Base-by-base conservation (phyloP, 2,113 vertebrate species). In the Catharus minimus region DNA sequence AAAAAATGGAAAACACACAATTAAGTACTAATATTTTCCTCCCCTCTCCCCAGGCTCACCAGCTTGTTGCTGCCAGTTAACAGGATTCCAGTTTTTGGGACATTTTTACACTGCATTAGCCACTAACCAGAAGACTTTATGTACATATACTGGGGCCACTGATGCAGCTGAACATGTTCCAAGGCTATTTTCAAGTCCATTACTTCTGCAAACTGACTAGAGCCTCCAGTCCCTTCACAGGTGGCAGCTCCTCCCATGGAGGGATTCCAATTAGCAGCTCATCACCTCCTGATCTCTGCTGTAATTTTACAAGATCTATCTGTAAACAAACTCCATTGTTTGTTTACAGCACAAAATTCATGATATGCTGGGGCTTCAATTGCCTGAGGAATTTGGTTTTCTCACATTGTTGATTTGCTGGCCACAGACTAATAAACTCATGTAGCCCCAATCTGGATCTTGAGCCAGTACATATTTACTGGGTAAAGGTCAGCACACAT, bases 161-260 rank as follows among this genome's bases (percentile, higher is more conserved):
- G 61, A 60, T 82, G 49, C 24, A 84, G 26, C 77, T 92, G 91
- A 94, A 78, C 14, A 30, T 38, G 65, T 84, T 92, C 91, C 92
- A 93, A 94, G 61, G 36, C 81, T 89, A 82, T 96, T 95, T 95
- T 92, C 91, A 90, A 93, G 86, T 32, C 69, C 81, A 92, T 94
- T 96, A 95, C 84, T 96, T 92, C 78, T 84, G 89, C 61, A 92
- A 94, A 94, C 69, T 81, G 61, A 88, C 73, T 78, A 72, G 57
- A 93, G 41, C 22, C 56, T 86, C 68, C 56, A 80, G 44, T 62
- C 36, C 62, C 60, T 81, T 94, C 8, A 7, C 77, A 92, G 86
- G 88, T 83, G 73, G 64, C 73, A 94, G 76, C 61, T 86, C 74
- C 76, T 81, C 68, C 86, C 16, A 1, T 69, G 64, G 73, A 92